Evolutionary conservation across 2,797 vertebrate genomes (phyloP).

Genomic region (Hemitrygon akajei): DNA sequence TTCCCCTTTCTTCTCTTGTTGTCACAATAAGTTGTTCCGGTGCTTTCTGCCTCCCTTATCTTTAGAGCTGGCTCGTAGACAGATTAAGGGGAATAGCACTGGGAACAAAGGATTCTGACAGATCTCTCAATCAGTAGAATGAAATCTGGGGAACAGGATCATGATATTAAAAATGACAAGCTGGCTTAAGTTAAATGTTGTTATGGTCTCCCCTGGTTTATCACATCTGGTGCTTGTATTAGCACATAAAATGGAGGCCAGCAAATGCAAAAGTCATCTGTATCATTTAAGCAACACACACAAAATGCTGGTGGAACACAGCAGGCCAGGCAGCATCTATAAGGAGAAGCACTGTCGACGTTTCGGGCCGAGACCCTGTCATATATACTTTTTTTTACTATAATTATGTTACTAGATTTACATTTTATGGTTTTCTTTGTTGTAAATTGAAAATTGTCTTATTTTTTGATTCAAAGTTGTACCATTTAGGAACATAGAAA

Average conservation of each 20-base stretch:
- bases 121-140: not conserved
- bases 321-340: no score
- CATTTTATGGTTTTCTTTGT: not conserved
- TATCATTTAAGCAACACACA: not conserved
- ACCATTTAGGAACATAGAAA: no score
- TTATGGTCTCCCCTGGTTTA: not conserved
- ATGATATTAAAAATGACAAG: conserved; percentile 28
- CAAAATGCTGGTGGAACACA: no score
- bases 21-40: not conserved
- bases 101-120: conserved; percentile 17
- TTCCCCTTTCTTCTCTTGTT: not conserved
- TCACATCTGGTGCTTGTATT: not conserved
- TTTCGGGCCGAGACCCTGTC: no score
- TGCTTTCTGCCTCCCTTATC: not conserved
- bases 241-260: not conserved
- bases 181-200: not conserved
- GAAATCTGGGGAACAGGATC: conserved; percentile 2
- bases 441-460: not conserved
- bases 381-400: not conserved
- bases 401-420: not conserved
- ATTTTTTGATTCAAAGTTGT: no score
- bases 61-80: not conserved
- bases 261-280: not conserved
- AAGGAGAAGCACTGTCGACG: no score
- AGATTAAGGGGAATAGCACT: not conserved